Percentiles rank a stretch among this genome's conserved stretches.
Evolutionary conservation across 2,113 vertebrate species (phyloP).

Genomic region (Onychostoma macrolepis): DNA sequence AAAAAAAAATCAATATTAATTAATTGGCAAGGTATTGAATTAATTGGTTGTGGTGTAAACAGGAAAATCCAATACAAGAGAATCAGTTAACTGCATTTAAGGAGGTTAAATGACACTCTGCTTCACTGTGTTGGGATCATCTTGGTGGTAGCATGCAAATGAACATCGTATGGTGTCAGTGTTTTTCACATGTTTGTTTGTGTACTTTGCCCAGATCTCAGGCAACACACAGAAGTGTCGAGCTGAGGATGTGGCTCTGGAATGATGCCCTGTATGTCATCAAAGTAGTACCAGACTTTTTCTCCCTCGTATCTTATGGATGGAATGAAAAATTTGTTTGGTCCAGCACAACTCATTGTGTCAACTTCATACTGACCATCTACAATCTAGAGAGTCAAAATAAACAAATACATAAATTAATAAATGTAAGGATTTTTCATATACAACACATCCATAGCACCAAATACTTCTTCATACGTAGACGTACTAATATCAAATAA

Average conservation of each 20-base stretch:
- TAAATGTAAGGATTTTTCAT: background rate
- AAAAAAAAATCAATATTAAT: too few relatives aligned
- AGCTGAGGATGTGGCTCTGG: conserved; percentile 24
- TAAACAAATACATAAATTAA: background rate
- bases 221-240: conserved; percentile 40
- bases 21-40: too few relatives aligned
- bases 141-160: background rate
- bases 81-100: too few relatives aligned
- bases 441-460: background rate
- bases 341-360: conserved; percentile 41
- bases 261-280: background rate
- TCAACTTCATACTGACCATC: conserved; percentile 41
- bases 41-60: too few relatives aligned
- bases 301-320: background rate
- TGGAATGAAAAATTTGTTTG: conserved; percentile 3
- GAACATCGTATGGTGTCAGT: background rate
- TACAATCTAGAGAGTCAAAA: conserved; percentile 22
- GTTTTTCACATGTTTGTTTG: conserved; percentile 9
- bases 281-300: background rate
- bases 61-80: too few relatives aligned
- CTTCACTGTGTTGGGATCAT: too few relatives aligned
- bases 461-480: background rate
- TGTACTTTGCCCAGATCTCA: conserved; percentile 46
- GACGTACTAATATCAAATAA: background rate
- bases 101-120: too few relatives aligned